phyloP scores from a whole-genome alignment of 2,113 vertebrate genomes.

The Gymnogyps californianus region DNA sequence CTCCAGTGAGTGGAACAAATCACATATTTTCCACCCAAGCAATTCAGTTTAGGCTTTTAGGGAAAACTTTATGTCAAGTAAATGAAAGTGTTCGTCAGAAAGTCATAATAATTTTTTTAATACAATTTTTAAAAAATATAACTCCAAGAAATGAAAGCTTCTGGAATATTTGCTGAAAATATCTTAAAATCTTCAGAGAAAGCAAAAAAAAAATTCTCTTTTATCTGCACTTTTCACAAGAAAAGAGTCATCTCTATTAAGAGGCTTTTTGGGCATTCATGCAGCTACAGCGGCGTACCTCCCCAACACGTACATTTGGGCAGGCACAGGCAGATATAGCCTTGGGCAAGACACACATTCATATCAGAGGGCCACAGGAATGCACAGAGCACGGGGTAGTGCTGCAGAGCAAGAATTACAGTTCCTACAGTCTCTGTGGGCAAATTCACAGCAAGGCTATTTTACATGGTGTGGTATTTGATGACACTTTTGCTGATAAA shows the following conservation, averaged over 20 bases:
- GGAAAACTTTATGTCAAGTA: not conserved
- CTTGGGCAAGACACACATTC: not conserved
- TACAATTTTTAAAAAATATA: accelerated
- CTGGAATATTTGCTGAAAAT: not conserved
- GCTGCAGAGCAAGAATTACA: not conserved
- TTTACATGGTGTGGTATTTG: not conserved
- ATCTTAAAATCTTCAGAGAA: not conserved
- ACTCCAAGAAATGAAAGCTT: not conserved
- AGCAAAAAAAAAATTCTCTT: not conserved
- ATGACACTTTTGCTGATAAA: not conserved
- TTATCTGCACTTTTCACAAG: not conserved
- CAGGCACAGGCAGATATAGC: not conserved
- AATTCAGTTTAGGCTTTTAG: not conserved
- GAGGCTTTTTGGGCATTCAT: not conserved
- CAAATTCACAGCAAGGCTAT: not conserved
- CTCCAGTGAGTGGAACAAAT: not conserved
- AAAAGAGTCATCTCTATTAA: not conserved
- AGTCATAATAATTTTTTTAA: not conserved
- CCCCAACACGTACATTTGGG: not conserved
- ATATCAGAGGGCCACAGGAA: not conserved
- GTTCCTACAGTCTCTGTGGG: not conserved
- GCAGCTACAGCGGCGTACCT: not conserved
- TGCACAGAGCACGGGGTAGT: not conserved
- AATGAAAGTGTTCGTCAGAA: not conserved
- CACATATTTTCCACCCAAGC: not conserved